These are phyloP conservation scores for Eupristina koningsbergeri DNA, from an alignment of 1,140 invertebrate species.

Conservation along the genomic window DNA sequence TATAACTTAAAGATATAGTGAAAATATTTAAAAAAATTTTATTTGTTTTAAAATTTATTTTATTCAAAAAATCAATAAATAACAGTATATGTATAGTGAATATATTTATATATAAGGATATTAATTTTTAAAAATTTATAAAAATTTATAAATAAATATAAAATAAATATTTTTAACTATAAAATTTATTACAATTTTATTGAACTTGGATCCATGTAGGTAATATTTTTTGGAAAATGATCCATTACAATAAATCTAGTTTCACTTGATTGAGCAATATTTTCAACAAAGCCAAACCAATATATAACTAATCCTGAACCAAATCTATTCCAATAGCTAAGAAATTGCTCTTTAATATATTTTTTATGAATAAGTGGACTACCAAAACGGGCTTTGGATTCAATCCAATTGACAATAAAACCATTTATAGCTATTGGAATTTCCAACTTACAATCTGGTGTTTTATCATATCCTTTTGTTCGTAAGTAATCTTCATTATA, in stretches of 20 bases:
- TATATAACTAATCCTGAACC: constrained; percentile 95
- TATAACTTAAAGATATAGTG: too few relatives aligned
- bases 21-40: too few relatives aligned
- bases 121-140: too few relatives aligned
- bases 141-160: too few relatives aligned
- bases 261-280: constrained; percentile 75
- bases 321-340: constrained; percentile 95
- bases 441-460: constrained; percentile 93
- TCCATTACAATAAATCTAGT: constrained; percentile 81
- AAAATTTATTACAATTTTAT: background rate
- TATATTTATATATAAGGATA: too few relatives aligned
- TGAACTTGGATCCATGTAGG: constrained; percentile 62
- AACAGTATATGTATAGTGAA: too few relatives aligned
- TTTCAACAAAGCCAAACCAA: constrained; percentile 94
- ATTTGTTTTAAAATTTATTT: too few relatives aligned
- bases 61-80: too few relatives aligned
- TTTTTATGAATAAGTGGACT: constrained; percentile 85
- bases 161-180: too few relatives aligned
- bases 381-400: constrained; percentile 95
- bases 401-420: constrained; percentile 94
- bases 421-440: constrained; percentile 90
- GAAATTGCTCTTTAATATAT: constrained; percentile 90
- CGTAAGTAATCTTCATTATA: constrained; percentile 87
- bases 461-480: constrained; percentile 92
- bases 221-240: constrained; percentile 76